Conservation (phyloP, 2,888 invertebrate genomes). For the Lydus trimaculatus region DNA sequence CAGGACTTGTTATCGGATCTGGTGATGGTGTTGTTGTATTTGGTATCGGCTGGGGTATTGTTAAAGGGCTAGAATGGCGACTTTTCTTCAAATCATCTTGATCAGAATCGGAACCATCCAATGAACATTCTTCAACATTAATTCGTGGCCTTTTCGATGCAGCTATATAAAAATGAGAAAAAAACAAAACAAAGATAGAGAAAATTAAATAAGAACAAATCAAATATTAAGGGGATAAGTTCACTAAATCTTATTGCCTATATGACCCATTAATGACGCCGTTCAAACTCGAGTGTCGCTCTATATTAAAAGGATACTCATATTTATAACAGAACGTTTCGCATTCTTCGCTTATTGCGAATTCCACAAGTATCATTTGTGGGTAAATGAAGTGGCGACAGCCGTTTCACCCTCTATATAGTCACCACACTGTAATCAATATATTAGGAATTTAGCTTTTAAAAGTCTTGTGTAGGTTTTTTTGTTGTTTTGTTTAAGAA, state of each 20-base stretch:
- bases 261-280: conserved; percentile 46
- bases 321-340: conserved; percentile 55
- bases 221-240: conserved; percentile 33
- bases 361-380: conserved; percentile 61
- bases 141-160: conserved; percentile 62
- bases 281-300: conserved; percentile 39
- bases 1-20: conserved; percentile 49
- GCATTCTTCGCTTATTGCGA: conserved; percentile 62
- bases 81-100: conserved; percentile 55
- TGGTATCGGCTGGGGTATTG: conserved; percentile 42
- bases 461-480: not conserved
- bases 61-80: conserved; percentile 55
- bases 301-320: conserved; percentile 60
- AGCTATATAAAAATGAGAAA: conserved; percentile 43
- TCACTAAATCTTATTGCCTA: conserved; percentile 33
- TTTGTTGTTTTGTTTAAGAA: not conserved
- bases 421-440: not conserved
- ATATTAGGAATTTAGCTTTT: not conserved
- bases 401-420: conserved; percentile 22
- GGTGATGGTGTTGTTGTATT: conserved; percentile 60
- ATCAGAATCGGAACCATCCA: conserved; percentile 63
- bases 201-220: not conserved
- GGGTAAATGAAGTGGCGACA: conserved; percentile 57
- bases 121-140: conserved; percentile 59
- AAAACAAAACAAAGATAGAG: not conserved